Evolutionary conservation across 2,888 invertebrate species (phyloP).

Genomic region (Phoronis australis): DNA sequence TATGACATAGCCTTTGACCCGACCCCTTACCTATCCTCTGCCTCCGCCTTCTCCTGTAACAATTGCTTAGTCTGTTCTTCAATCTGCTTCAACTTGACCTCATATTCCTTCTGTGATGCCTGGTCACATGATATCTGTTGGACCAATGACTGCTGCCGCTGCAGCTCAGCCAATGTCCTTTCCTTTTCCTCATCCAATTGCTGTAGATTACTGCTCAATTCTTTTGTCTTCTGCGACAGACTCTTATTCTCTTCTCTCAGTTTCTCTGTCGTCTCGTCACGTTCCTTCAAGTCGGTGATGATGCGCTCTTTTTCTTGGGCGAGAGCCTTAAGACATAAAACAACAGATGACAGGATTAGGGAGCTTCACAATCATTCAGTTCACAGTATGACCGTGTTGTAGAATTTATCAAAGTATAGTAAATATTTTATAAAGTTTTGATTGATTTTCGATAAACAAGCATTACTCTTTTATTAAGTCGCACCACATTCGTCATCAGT

Average conservation of each 20-base stretch:
- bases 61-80: slow-evolving; percentile 49
- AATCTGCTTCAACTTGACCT: slow-evolving; percentile 35
- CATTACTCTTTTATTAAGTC: too few relatives aligned
- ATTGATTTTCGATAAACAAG: too few relatives aligned
- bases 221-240: slow-evolving; percentile 44
- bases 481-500: too few relatives aligned
- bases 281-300: slow-evolving; percentile 34
- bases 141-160: slow-evolving; percentile 30
- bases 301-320: slow-evolving; percentile 50
- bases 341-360: too few relatives aligned
- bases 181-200: slow-evolving; percentile 39
- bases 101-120: slow-evolving; percentile 41
- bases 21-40: slow-evolving; percentile 41
- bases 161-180: slow-evolving; percentile 41
- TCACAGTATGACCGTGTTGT: too few relatives aligned
- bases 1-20: not conserved
- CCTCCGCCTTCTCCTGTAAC: slow-evolving; percentile 48
- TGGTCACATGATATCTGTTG: slow-evolving; percentile 50
- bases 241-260: slow-evolving; percentile 50
- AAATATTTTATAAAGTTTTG: too few relatives aligned
- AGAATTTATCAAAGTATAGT: too few relatives aligned
- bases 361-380: too few relatives aligned
- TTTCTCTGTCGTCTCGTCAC: slow-evolving; percentile 26
- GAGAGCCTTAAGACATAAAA: too few relatives aligned
- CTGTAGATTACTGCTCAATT: slow-evolving; percentile 35